Conservation (phyloP, 2,888 invertebrate genomes). For the Cosmia trapezina region DNA sequence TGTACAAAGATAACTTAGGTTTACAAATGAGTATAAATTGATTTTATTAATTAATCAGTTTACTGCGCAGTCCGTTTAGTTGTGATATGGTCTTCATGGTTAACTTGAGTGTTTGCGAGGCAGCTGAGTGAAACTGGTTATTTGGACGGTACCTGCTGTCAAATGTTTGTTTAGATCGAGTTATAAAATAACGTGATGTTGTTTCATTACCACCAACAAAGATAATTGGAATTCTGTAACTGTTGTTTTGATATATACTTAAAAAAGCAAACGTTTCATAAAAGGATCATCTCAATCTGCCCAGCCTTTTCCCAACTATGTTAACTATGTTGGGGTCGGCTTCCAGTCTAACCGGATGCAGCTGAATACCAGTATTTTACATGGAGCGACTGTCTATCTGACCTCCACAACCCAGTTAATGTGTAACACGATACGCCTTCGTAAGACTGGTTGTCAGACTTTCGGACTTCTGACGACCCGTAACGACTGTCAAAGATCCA, state of each 20-base stretch:
- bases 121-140: neutral
- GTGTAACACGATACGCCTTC: too few relatives aligned
- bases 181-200: neutral
- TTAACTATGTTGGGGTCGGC: too few relatives aligned
- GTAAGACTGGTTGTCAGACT: too few relatives aligned
- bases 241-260: neutral
- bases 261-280: too few relatives aligned
- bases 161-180: neutral
- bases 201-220: neutral
- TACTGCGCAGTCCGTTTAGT: neutral
- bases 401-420: too few relatives aligned
- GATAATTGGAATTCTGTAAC: neutral
- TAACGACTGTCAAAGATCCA: too few relatives aligned
- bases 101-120: neutral
- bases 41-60: conserved; percentile 11
- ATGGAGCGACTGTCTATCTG: too few relatives aligned
- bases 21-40: conserved; percentile 23
- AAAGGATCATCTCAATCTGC: too few relatives aligned
- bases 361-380: too few relatives aligned
- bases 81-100: neutral
- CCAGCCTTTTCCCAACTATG: too few relatives aligned
- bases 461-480: too few relatives aligned
- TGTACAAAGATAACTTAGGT: conserved; percentile 20
- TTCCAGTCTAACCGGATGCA: too few relatives aligned
- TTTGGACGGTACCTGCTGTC: neutral